Evolutionary conservation across 2,113 vertebrate genomes (phyloP).

Genomic region (Apus apus): DNA sequence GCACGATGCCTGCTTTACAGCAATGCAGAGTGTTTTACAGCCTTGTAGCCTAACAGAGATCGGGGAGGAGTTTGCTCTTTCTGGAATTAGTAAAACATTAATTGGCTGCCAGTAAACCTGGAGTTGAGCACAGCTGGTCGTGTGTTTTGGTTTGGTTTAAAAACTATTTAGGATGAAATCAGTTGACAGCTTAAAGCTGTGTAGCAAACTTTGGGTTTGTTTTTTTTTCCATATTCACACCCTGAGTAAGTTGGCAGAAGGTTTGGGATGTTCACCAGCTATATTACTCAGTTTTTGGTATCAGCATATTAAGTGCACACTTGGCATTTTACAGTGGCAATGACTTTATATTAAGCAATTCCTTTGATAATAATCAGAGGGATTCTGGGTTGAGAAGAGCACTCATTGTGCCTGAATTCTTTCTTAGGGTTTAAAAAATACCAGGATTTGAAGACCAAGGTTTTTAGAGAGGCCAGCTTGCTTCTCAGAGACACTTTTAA

Average conservation of each 20-base stretch:
- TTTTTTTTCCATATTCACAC: background rate
- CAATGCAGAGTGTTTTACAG: background rate
- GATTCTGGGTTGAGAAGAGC: background rate
- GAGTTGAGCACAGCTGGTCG: background rate
- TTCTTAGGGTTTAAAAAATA: background rate
- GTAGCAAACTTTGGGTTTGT: background rate
- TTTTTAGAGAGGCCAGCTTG: background rate
- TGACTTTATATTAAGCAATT: constrained; percentile 47
- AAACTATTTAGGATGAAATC: background rate
- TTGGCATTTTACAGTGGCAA: constrained; percentile 7
- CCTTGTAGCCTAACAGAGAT: background rate
- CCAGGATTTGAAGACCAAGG: background rate
- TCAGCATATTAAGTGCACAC: constrained; percentile 2
- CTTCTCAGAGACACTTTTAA: background rate
- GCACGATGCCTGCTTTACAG: background rate
- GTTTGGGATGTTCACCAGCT: constrained; percentile 21
- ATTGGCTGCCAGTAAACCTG: constrained; percentile 7
- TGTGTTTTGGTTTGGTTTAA: background rate
- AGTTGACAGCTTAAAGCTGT: background rate
- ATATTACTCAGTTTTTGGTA: constrained; percentile 8
- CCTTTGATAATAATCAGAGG: background rate
- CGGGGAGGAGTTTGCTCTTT: fast-evolving
- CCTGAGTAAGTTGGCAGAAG: constrained; percentile 18
- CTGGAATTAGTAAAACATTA: background rate
- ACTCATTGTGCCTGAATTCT: background rate